Base-by-base conservation (phyloP, 2,888 invertebrate genomes). In the Cryptocephalus primarius region DNA sequence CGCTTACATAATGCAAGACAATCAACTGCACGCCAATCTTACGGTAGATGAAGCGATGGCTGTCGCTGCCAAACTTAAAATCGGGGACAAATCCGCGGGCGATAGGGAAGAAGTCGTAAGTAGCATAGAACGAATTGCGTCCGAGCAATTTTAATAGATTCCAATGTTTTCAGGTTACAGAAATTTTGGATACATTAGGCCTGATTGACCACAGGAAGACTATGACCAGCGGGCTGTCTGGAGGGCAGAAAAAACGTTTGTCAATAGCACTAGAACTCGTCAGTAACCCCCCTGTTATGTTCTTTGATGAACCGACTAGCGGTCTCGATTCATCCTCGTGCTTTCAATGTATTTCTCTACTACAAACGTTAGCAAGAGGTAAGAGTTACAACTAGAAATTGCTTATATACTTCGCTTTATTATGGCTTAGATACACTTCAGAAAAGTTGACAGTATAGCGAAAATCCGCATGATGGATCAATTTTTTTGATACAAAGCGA, bases 221-320 rank as follows among this genome's bases (percentile, higher is more conserved):
- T 1, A 84, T 92, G 81, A 91, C 93, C 11, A 84, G 84, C 52
- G 90, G 91, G 64, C 77, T 95, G 42, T 94, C 93, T 1, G 95
- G 95, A 14, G 95, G 95, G 1, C 94, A 95, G 68, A 88, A 93
- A 71, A 95, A 95, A 66, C 83, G 95, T 57, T 78, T 95, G 1
- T 93, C 94, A 1, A 95, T 95, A 51, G 95, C 94, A 12, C 72
- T 93, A 54, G 95, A 95, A 71, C 75, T 95, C 56, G 93, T 95
- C 55, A 94, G 92, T 73, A 95, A 95, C 70, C 95, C 95, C 9
- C 94, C 95, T 1, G 86, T 95, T 52, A 94, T 95, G 93, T 95
- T 95, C 73, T 94, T 95, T 67, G 95, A 95, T 67, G 95, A 95
- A 69, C 95, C 95, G 1, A 95, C 95, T 53, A 94, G 93, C 55